Conservation (phyloP, 1,140 invertebrate genomes). For the Drosophila tristis region DNA sequence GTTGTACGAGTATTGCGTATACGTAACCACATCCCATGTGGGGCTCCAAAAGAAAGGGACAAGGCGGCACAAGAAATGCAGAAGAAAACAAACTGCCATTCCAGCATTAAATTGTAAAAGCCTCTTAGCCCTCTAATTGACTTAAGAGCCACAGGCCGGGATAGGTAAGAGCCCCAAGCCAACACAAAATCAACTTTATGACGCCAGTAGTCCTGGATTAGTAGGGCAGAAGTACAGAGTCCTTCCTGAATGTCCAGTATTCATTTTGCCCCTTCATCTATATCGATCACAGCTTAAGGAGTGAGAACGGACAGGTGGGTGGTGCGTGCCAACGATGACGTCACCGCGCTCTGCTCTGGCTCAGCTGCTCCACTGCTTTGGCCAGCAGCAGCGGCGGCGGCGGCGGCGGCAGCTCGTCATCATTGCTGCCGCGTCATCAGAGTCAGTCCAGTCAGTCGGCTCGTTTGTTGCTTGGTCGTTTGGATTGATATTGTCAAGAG, state of each 20-base stretch:
- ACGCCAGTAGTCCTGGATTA: neutral
- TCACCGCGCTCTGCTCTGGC: no score
- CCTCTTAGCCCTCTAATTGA: conserved; percentile 49
- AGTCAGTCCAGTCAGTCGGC: no score
- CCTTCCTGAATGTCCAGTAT: no score
- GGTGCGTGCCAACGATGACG: no score
- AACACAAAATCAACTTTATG: neutral
- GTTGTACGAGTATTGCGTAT: conserved; percentile 40
- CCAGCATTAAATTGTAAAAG: conserved; percentile 26
- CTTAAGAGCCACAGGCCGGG: conserved; percentile 14
- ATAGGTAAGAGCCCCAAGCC: neutral
- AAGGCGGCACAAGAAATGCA: neutral
- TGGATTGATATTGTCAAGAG: conserved; percentile 3
- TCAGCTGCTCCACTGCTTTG: neutral
- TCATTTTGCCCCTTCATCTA: no score
- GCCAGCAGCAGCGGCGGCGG: neutral
- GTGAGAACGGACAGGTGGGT: no score
- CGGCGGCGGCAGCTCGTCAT: neutral
- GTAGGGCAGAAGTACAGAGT: no score
- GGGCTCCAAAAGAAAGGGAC: neutral
- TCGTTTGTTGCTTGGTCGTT: neutral
- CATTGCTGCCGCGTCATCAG: no score
- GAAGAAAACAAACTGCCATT: conserved; percentile 4
- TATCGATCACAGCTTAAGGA: no score
- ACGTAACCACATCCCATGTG: neutral